Base-by-base conservation (phyloP, 2,888 invertebrate genomes). In the Chorisops tibialis region DNA sequence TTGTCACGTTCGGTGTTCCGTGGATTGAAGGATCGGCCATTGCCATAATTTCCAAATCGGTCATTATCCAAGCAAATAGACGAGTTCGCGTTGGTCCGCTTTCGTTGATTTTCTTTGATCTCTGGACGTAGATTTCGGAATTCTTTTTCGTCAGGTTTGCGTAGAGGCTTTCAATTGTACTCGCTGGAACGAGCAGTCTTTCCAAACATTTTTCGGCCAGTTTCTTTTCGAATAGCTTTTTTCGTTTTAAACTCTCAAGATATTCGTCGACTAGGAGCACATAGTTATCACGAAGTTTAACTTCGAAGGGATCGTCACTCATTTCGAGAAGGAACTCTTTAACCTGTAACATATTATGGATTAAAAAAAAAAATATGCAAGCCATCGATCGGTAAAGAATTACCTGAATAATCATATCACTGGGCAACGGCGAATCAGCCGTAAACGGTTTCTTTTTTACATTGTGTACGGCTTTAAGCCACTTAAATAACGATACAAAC, bases 301-400 rank as follows among this genome's bases (percentile, higher is more conserved):
- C 95, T 80, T 99, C 99, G 74, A 99, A 98, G 0, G 97, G 97
- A 83, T 99, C 98, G 74, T 99, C 99, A 67, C 91, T 91, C 79
- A 99, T 87, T 80, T 97, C 96, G 69, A 99, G 85, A 2, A 90
- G 76, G 71, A 95, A 88, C 71, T 91, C 90, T 79, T 94, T 89
- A 19, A 93, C 85, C 89, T 91, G 71, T 50, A 78, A n/a, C n/a
- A n/a, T n/a, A n/a, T n/a, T n/a, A n/a, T n/a, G n/a, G n/a, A n/a
- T n/a, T n/a, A n/a, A n/a, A n/a, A n/a, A n/a, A n/a, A n/a, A n/a
- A n/a, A n/a, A n/a, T n/a, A n/a, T n/a, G n/a, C n/a, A n/a, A n/a
- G n/a, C n/a, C n/a, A n/a, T n/a, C n/a, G n/a, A n/a, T n/a, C n/a
- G n/a, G n/a, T n/a, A n/a, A n/a, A n/a, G n/a, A 30, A 5, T 79